Evolutionary conservation across 2,113 vertebrate species (phyloP), one percentile per base, ranked within the genome.

Genomic region (Smithornis capensis): DNA sequence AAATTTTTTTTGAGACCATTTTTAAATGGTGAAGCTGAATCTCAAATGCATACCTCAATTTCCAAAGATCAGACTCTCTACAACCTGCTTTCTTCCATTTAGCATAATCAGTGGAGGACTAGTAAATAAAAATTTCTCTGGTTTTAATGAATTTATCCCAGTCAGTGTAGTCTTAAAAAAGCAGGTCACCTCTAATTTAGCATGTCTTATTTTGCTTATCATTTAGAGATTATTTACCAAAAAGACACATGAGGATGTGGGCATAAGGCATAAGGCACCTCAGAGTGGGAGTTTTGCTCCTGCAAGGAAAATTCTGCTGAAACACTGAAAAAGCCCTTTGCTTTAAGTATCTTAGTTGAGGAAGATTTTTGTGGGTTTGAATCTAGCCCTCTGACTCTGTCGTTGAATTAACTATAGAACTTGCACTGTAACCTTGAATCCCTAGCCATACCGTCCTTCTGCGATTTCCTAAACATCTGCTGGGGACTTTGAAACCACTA

Each of bases 401-500:
- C 37, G 68, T 88, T 93, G 73, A 91, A 65, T 88, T 87, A 86
- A n/a, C 40, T 24, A 29, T 33, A 33, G 45, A 79, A 93, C 24
- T 50, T 91, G 29, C 14, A 28, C 53, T 47, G 62, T 82, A 89
- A 84, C 55, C 59, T 27, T 13, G 4, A 91, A 52, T 65, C 44
- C 89, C 45, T 25, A 55, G 6, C n/a, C 14, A 8, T 64, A 40
- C 40, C 86, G 38, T n/a, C 92, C 49, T 78, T 89, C 28, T 62
- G n/a, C 80, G 77, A 63, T 94, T 95, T 92, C 49, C 59, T 75
- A 88, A 49, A 95, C 95, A 97, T 96, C 92, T 97, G 96, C 63
- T 90, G 35, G 87, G 89, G 91, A 94, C 87, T 95, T 94, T 53
- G 91, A 96, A 95, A 96, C 55, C 71, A 94, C 87, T 63, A 49